Evolutionary conservation across 2,888 invertebrate species (phyloP).

Genomic region (Euzophera pinguis): DNA sequence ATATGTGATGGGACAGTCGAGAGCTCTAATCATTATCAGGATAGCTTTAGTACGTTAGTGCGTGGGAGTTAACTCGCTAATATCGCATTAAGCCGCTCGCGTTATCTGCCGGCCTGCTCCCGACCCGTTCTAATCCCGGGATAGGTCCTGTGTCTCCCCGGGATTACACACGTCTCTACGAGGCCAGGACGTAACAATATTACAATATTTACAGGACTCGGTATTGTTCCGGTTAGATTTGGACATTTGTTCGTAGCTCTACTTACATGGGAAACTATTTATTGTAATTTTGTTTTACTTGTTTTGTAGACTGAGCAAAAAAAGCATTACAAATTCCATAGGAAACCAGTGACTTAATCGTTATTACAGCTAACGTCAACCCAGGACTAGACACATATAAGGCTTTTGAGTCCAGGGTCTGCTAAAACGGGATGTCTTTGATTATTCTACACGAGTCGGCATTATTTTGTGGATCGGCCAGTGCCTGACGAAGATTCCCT

Average conservation of each 20-base stretch:
- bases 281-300: no score
- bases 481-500: no score
- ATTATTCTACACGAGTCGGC: no score
- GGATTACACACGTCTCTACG: constrained; percentile 52
- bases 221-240: constrained; percentile 12
- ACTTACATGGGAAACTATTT: no score
- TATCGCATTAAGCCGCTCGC: constrained; percentile 51
- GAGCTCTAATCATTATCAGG: constrained; percentile 37
- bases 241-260: background rate
- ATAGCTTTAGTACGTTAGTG: constrained; percentile 21
- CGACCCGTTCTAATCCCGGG: constrained; percentile 47
- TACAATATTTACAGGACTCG: constrained; percentile 20
- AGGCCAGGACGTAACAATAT: constrained; percentile 35
- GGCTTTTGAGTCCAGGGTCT: no score
- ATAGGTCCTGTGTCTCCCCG: constrained; percentile 45
- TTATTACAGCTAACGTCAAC: no score
- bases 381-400: no score
- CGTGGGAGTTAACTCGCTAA: constrained; percentile 48
- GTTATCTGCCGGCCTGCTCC: constrained; percentile 46
- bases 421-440: no score
- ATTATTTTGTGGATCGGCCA: no score
- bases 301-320: no score
- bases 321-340: no score
- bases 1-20: constrained; percentile 25
- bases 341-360: no score